phyloP scores from a whole-genome alignment of 2,888 invertebrate genomes.

The Chymomyza caudatula region DNA sequence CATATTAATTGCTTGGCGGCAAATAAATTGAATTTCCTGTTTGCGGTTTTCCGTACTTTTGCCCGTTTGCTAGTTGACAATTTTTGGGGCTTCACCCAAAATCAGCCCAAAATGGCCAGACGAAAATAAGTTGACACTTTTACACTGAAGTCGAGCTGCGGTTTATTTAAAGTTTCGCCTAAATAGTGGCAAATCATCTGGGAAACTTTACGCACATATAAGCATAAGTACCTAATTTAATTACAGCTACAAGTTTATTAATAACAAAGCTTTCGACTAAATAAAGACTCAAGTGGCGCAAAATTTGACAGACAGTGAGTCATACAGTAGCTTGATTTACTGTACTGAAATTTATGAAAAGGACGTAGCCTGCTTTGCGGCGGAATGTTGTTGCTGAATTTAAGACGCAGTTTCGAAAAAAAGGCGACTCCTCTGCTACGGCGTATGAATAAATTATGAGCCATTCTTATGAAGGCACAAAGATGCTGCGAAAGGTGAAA shows the following conservation, averaged over 20 bases:
- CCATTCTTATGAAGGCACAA: neutral
- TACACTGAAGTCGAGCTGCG: neutral
- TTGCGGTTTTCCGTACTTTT: neutral
- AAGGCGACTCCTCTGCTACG: neutral
- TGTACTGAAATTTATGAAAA: neutral
- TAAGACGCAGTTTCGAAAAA: neutral
- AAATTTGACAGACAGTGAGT: conserved; percentile 8
- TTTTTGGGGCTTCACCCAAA: conserved; percentile 7
- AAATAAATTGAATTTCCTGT: conserved; percentile 24
- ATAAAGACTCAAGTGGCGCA: neutral
- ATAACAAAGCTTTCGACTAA: conserved; percentile 16
- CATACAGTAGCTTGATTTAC: neutral
- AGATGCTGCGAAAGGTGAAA: neutral
- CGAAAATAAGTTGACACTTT: conserved; percentile 2
- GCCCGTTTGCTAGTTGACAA: neutral
- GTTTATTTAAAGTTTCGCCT: neutral
- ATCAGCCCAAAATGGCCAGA: neutral
- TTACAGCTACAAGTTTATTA: conserved; percentile 10
- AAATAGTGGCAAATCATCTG: neutral
- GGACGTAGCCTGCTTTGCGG: neutral
- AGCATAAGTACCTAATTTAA: conserved; percentile 1
- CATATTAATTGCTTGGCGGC: neutral
- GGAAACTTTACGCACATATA: conserved; percentile 2
- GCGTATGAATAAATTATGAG: conserved; percentile 7
- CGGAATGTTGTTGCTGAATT: neutral